Evolutionary conservation across 1,140 invertebrate species (phyloP).

Genomic region (Apis florea): DNA sequence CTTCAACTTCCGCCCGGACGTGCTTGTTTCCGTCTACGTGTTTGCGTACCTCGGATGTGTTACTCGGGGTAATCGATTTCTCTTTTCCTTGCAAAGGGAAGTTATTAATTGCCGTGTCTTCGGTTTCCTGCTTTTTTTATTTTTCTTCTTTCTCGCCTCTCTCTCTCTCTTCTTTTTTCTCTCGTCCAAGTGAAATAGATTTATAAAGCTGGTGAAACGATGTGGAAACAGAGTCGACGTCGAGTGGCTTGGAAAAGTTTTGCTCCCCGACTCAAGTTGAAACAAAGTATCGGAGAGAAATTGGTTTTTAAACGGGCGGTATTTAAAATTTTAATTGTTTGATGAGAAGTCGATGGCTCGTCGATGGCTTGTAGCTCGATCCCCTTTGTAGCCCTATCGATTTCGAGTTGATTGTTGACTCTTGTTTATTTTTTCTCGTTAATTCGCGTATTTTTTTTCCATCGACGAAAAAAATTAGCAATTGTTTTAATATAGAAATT

Average conservation of each 20-base stretch:
- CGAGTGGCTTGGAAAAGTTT: too few species aligned
- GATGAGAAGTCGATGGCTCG: neutral
- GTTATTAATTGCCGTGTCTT: neutral
- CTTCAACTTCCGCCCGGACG: conserved; percentile 5
- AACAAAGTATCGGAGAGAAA: neutral
- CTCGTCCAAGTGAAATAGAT: neutral
- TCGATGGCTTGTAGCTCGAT: neutral
- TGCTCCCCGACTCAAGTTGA: neutral
- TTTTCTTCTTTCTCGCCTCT: too few species aligned
- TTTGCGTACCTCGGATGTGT: neutral
- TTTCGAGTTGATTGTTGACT: too few species aligned
- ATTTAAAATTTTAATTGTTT: neutral
- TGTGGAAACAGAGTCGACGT: neutral
- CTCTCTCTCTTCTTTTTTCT: neutral
- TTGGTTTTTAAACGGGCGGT: neutral
- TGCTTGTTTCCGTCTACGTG: conserved; percentile 1
- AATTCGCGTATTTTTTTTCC: neutral
- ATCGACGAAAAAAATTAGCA: neutral
- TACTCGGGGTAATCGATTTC: neutral
- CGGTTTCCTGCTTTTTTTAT: neutral
- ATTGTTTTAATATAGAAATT: neutral
- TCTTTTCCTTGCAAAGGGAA: neutral
- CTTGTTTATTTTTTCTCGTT: neutral
- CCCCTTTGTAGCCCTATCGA: neutral
- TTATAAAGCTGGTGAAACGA: neutral